A percentile compares a stretch with the other conserved stretches of the same genome.
phyloP scores from a whole-genome alignment of 2,888 invertebrate species.

The Oligia strigilis region DNA sequence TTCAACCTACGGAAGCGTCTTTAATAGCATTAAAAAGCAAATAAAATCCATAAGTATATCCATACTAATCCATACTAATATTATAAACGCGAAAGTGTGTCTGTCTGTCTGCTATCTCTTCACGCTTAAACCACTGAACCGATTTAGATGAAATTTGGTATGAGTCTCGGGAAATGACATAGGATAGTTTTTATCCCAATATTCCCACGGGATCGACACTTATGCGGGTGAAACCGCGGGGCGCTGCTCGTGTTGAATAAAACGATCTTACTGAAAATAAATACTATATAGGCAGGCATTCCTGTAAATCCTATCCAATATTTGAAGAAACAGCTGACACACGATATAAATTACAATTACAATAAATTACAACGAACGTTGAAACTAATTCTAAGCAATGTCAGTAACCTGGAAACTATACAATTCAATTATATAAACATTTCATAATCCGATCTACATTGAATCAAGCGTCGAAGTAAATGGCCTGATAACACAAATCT shows the following conservation, averaged over 20 bases:
- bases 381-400: constrained; percentile 34
- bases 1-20: neutral
- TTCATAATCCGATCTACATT: constrained; percentile 68
- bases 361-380: constrained; percentile 25
- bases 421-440: constrained; percentile 56
- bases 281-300: neutral
- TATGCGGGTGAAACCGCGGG: too few relatives aligned
- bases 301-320: neutral
- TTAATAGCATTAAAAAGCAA: neutral
- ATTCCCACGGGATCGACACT: too few relatives aligned
- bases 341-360: constrained; percentile 5
- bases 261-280: neutral
- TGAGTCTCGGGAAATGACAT: too few relatives aligned
- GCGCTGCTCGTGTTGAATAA: too few relatives aligned
- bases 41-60: neutral
- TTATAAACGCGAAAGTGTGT: too few relatives aligned
- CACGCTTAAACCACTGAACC: too few relatives aligned
- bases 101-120: too few relatives aligned
- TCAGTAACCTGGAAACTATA: constrained; percentile 47
- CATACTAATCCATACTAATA: too few relatives aligned
- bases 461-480: constrained; percentile 51
- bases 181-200: too few relatives aligned
- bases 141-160: too few relatives aligned
- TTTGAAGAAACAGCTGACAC: constrained; percentile 19
- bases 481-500: constrained; percentile 63